Percentiles rank a stretch among this genome's conserved stretches.
Conservation (phyloP, 2,888 invertebrate genomes). For the Apamea anceps region DNA sequence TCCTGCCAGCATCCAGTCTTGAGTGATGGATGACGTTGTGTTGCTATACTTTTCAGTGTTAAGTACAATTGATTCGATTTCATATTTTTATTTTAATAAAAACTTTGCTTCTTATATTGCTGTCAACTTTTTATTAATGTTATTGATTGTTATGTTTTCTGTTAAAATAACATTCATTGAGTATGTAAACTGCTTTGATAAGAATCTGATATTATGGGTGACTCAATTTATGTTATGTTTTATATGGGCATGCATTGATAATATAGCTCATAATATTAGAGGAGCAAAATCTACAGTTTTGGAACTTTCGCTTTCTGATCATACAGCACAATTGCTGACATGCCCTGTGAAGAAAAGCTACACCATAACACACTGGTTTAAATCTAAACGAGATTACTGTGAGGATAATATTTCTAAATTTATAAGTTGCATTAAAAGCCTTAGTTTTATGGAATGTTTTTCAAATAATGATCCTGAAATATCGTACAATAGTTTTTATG, state of each 20-base stretch:
- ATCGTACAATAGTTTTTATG: no score
- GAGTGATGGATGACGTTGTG: background rate
- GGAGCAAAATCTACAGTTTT: no score
- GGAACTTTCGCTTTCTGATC: no score
- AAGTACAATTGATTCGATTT: background rate
- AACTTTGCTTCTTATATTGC: conserved; percentile 8
- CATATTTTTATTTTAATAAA: background rate
- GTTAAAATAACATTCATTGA: conserved; percentile 1
- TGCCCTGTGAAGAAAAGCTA: no score
- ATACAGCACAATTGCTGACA: no score
- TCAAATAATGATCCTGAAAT: no score
- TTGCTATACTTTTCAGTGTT: background rate
- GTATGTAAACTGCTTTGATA: conserved; percentile 32
- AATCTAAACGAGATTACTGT: no score
- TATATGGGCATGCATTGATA: background rate
- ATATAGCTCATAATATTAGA: no score
- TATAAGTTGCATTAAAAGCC: no score
- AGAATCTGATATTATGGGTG: conserved; percentile 4
- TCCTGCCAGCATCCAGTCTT: background rate
- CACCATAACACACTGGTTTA: no score
- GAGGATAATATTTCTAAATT: no score
- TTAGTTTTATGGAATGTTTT: no score
- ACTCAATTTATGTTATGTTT: background rate
- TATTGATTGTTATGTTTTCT: conserved; percentile 36
- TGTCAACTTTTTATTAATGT: conserved; percentile 28